Evolutionary conservation across 2,888 invertebrate genomes (phyloP), one percentile per base, ranked within the genome.

Genomic region (Phasia obesa): DNA sequence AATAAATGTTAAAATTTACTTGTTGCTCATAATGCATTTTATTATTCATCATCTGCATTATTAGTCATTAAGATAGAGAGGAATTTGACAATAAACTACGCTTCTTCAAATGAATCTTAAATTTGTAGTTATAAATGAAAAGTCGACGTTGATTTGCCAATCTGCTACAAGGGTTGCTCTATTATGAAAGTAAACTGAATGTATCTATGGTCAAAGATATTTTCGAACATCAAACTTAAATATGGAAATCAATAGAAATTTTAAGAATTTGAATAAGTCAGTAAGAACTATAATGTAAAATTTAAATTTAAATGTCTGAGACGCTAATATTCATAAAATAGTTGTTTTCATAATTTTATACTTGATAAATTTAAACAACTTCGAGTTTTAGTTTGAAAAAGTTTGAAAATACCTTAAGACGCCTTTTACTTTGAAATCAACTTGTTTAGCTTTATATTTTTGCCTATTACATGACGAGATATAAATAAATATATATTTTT

Each of bases 1-100:
- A 83, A 76, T 79, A 71, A 75, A 76, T 71, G 75, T 79, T 75
- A 76, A 79, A 83, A 83, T 67, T 73, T 83, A 62, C 71, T 70
- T 79, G 60, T 38, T 71, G 49, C 51, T 79, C 31, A 65, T 74
- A 64, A 67, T 79, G 44, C 31, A 74, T 53, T 79, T 73, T 53
- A 80, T 70, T 44, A 78, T 70, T 74, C 49, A 82, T 73, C 60
- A 69, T 67, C n/a, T 73, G 65, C 49, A 59, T 51, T 73, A 59
- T 59, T 17, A 51, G 60, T 79, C 44, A 67, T 59, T 60, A 23
- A 60, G 55, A 71, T 70, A 78, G 71, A 78, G 78, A 78, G 78
- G 71, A 47, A 49, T 71, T 57, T 25, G 77, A 78, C 55, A 55
- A 49, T 57, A 60, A 81, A 31, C 62, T 59, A 67, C 25, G 11